A percentile compares a stretch with the other conserved stretches of the same genome.
These are phyloP conservation scores for Empis stercorea DNA, from an alignment of 2,888 invertebrate genomes.

Conservation along the genomic window DNA sequence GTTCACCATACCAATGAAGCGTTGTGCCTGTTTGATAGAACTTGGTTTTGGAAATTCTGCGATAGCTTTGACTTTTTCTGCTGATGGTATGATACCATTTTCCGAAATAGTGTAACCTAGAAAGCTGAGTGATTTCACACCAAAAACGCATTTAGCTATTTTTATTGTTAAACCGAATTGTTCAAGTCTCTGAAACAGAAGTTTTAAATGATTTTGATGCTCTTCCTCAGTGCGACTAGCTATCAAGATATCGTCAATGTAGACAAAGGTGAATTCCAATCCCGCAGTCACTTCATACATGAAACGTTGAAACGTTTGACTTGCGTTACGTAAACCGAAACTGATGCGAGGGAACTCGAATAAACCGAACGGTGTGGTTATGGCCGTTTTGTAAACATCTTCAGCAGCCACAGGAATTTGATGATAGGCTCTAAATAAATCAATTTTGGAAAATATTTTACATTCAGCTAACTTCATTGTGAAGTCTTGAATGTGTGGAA, in stretches of 20 bases:
- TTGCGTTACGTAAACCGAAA: slow-evolving; percentile 22
- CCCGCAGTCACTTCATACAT: slow-evolving; percentile 20
- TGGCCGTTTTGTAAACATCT: slow-evolving; percentile 27
- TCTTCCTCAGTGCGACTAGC: slow-evolving; percentile 14
- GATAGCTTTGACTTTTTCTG: slow-evolving; percentile 1
- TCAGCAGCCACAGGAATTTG: slow-evolving; percentile 24
- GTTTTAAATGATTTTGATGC: slow-evolving; percentile 14
- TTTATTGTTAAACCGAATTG: slow-evolving; percentile 17
- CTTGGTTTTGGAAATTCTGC: background rate
- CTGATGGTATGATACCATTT: background rate
- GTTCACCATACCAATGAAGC: slow-evolving; percentile 2
- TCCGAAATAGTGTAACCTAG: background rate
- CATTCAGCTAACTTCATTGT: slow-evolving; percentile 1
- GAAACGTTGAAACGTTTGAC: slow-evolving; percentile 27
- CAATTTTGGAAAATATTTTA: slow-evolving; percentile 5
- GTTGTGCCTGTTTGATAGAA: background rate
- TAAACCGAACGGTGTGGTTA: slow-evolving; percentile 27
- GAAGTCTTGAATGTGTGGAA: slow-evolving; percentile 6
- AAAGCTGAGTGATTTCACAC: background rate
- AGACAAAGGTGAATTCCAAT: slow-evolving; percentile 19
- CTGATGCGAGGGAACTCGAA: slow-evolving; percentile 24
- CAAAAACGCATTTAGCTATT: slow-evolving; percentile 4
- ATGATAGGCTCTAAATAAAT: slow-evolving; percentile 12
- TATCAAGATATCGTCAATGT: slow-evolving; percentile 22
- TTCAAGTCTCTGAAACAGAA: slow-evolving; percentile 14